phyloP scores from a whole-genome alignment of 2,888 invertebrate genomes.

The Nephrotoma appendiculata region DNA sequence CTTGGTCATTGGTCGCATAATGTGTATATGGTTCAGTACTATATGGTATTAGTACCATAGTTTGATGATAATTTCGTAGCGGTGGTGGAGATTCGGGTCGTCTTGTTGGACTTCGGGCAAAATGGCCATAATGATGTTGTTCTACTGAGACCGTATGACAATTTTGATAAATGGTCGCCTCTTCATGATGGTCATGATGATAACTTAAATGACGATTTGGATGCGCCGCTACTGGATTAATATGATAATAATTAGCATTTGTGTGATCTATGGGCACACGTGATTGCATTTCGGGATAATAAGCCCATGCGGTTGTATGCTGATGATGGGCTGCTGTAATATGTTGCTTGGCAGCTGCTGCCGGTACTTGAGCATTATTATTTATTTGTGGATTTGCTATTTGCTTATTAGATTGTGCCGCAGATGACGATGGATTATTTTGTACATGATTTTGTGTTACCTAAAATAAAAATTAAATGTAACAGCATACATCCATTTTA shows the following conservation, averaged over 20 bases:
- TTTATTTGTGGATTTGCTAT: neutral
- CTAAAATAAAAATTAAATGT: neutral
- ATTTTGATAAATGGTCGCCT: conserved; percentile 29
- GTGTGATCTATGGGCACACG: conserved; percentile 21
- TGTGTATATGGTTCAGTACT: conserved; percentile 35
- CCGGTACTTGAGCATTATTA: neutral
- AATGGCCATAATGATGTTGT: conserved; percentile 24
- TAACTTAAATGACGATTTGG: conserved; percentile 29
- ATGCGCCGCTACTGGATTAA: conserved; percentile 19
- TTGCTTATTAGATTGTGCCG: conserved; percentile 13
- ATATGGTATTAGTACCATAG: conserved; percentile 54
- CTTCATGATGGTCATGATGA: conserved; percentile 23
- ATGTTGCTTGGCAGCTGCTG: conserved; percentile 12
- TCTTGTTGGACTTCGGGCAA: conserved; percentile 30
- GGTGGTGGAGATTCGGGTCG: conserved; percentile 58
- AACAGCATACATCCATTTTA: conserved; percentile 13
- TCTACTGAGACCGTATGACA: conserved; percentile 25
- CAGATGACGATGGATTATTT: conserved; percentile 11
- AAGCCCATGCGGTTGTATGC: conserved; percentile 30
- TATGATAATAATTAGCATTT: conserved; percentile 26
- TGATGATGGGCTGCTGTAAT: conserved; percentile 26
- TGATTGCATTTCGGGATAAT: conserved; percentile 26
- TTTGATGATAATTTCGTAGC: conserved; percentile 50
- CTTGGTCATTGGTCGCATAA: conserved; percentile 27
- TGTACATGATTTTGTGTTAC: neutral